Base-by-base conservation (phyloP, 2,113 vertebrate species). In the Malurus elegans region DNA sequence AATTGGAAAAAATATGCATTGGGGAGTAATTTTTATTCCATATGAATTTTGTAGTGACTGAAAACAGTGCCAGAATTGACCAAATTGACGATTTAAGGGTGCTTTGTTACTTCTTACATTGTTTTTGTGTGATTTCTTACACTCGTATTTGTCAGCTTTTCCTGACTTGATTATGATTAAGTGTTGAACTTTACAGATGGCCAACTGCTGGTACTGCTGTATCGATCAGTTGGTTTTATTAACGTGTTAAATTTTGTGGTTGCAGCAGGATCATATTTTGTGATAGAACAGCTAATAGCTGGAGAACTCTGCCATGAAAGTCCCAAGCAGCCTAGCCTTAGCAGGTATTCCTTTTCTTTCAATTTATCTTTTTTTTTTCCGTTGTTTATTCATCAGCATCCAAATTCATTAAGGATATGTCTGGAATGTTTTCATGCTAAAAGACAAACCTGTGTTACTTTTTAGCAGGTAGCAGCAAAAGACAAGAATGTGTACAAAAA, bases 11-110 rank as follows among this genome's bases (percentile, higher is more conserved):
- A 18, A 67, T 95, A 81, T 67, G 40, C 66, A 48, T 87, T 93
- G 74, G 42, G 86, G 83, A 89, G 95, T 97, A 95, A 95, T 97
- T 96, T 88, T 95, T 97, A 91, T 88, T 97, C 87, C 73, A 95
- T 88, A 78, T 87, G 71, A 93, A 94, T 42, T 97, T 96, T 92
- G 84, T 95, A 93, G 47, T 94, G 95, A 96, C 90, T 38, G 57
- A 90, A 95, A 34, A 3, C 53, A 67, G 23, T 47, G 28, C 23
- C 58, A 87, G 48, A 51, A 60, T 80, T 86, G 29, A 71, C 15
- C 14, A 70, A 91, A 90, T 8, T 71, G 32, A 48, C 82, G 38
- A 64, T 83, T 93, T 93, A 83, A 90, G 45, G 23, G 18, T 73
- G 12, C 40, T 92, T 21, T 28, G 79, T 93, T 97, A 92, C 92